Evolutionary conservation across 30 jellyfish, hydroid and myxozoan species (phyloP).

Genomic region (Turritopsis rubra): DNA sequence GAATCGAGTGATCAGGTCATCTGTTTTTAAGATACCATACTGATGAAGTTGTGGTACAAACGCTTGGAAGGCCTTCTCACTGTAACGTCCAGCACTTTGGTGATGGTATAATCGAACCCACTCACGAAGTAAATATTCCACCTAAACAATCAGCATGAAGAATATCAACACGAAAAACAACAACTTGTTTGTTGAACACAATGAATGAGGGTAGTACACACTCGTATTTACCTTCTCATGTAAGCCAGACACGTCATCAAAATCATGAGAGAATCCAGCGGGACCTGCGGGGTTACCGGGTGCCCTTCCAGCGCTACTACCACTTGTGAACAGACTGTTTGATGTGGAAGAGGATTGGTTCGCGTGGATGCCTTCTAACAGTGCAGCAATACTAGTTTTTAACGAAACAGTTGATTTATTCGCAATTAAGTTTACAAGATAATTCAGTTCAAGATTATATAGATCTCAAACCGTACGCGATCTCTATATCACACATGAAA

Average conservation of each 20-base stretch:
- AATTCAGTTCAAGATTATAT: no score
- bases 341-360: slow-evolving; percentile 21
- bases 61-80: slow-evolving; percentile 90
- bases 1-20: slow-evolving; percentile 85
- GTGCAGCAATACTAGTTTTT: slow-evolving; percentile 45
- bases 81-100: slow-evolving; percentile 92
- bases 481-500: no score
- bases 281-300: slow-evolving; percentile 15
- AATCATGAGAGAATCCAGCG: slow-evolving; percentile 53
- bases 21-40: slow-evolving; percentile 85
- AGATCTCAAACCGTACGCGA: no score
- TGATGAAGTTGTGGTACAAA: slow-evolving; percentile 95
- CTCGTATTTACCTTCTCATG: slow-evolving; percentile 63
- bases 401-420: background rate
- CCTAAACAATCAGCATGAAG: slow-evolving; percentile 28
- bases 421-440: background rate
- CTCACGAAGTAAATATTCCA: slow-evolving; percentile 78
- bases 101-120: slow-evolving; percentile 97
- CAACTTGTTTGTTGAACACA: background rate
- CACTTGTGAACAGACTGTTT: slow-evolving; percentile 37
- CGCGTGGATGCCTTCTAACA: slow-evolving; percentile 76
- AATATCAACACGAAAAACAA: background rate
- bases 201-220: background rate
- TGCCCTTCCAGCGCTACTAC: slow-evolving; percentile 28
- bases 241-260: slow-evolving; percentile 86